Percentiles rank a stretch among this genome's conserved stretches.
phyloP scores from a whole-genome alignment of 92 coral and sea anemone genomes.

The Porites rus region DNA sequence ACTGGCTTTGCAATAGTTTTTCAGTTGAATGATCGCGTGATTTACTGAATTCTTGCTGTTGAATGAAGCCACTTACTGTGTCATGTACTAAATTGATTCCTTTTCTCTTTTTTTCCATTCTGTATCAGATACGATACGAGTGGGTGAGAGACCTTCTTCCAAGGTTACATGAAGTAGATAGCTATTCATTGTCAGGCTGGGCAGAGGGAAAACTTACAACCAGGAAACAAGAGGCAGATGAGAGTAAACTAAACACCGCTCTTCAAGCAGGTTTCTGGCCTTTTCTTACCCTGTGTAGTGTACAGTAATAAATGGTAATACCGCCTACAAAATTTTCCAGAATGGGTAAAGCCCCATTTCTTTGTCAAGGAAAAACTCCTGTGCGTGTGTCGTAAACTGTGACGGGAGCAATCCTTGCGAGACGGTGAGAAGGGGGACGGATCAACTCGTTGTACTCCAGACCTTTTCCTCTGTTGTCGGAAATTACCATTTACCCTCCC shows the following conservation, averaged over 20 bases:
- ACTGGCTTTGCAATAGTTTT: no score
- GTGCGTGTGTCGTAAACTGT: no score
- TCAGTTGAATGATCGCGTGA: not conserved
- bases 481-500: no score
- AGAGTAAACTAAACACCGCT: not conserved
- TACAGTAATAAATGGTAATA: not conserved
- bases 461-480: no score
- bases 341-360: no score
- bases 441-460: no score
- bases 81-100: not conserved
- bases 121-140: conserved; percentile 77
- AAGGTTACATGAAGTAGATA: conserved; percentile 85
- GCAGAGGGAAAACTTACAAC: conserved; percentile 44
- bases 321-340: no score
- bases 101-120: not conserved
- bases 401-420: no score
- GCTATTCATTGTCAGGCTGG: conserved; percentile 78
- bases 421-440: no score
- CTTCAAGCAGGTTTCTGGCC: not conserved
- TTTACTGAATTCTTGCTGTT: not conserved
- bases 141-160: conserved; percentile 90
- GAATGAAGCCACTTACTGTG: not conserved
- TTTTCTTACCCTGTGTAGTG: conserved; percentile 7
- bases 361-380: no score
- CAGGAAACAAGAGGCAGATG: not conserved